Conservation (phyloP, 2,797 vertebrate species). For the Eutrigla gurnardus region DNA sequence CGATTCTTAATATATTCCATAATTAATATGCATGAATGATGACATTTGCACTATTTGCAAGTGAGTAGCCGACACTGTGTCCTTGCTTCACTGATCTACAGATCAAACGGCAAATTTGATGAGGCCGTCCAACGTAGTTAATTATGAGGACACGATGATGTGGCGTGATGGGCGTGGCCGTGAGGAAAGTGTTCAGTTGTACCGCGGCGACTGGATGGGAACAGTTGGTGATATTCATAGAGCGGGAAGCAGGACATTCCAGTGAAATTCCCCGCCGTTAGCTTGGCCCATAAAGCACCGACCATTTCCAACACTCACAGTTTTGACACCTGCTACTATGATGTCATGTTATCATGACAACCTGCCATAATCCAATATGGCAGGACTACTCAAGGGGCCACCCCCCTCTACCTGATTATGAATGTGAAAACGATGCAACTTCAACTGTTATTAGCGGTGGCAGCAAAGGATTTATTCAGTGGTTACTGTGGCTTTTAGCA, state of each 20-base stretch:
- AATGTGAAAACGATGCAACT: conserved; percentile 23
- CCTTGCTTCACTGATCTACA: conserved; percentile 10
- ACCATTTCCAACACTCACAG: conserved; percentile 71
- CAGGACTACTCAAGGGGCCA: conserved; percentile 17
- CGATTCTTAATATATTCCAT: conserved; percentile 18
- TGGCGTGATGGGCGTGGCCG: neutral
- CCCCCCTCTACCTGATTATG: conserved; percentile 5
- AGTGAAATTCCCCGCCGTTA: conserved; percentile 72
- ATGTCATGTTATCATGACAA: conserved; percentile 63
- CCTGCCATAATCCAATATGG: conserved; percentile 37
- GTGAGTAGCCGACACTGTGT: neutral
- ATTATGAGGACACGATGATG: conserved; percentile 10
- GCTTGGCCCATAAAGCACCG: conserved; percentile 63
- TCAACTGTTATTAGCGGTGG: neutral
- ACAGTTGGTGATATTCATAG: conserved; percentile 66
- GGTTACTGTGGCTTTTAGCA: conserved; percentile 38
- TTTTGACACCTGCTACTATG: conserved; percentile 77
- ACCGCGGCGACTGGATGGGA: conserved; percentile 34
- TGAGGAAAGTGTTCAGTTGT: conserved; percentile 16
- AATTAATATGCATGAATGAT: conserved; percentile 13
- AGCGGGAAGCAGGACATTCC: conserved; percentile 41
- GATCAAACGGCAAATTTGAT: conserved; percentile 21
- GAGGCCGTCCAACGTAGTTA: conserved; percentile 7
- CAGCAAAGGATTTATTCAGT: conserved; percentile 31
- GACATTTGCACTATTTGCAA: conserved; percentile 13